phyloP scores from a whole-genome alignment of 2,113 vertebrate species.

The Noctilio leporinus region DNA sequence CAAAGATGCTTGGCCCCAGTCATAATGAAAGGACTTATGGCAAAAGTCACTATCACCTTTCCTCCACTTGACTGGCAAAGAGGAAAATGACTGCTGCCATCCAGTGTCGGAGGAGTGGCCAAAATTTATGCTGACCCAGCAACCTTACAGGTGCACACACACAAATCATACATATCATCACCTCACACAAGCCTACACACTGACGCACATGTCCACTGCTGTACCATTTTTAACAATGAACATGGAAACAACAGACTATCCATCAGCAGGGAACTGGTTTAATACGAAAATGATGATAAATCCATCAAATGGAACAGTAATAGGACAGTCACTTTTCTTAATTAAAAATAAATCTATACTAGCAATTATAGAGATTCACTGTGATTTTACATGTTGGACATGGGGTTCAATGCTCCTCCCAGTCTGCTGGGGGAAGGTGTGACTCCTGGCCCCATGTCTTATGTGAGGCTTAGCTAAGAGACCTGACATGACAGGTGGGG shows the following conservation, averaged over 20 bases:
- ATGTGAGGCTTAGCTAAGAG: not conserved
- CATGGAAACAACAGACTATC: not conserved
- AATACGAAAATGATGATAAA: not conserved
- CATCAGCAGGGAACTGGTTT: not conserved
- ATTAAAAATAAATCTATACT: not conserved
- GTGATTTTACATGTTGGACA: not conserved
- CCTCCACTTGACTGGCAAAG: not conserved
- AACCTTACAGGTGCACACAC: not conserved
- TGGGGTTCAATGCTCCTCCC: not conserved
- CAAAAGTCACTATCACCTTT: not conserved
- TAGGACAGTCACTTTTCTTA: not conserved
- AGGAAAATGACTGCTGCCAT: not conserved
- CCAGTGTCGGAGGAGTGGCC: not conserved
- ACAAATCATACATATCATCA: not conserved
- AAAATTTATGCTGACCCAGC: not conserved
- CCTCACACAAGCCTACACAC: not conserved
- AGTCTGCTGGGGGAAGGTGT: not conserved
- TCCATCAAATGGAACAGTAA: not conserved
- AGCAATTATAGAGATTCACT: not conserved
- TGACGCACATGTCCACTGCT: not conserved
- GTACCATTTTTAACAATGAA: not conserved
- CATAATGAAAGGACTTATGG: not conserved
- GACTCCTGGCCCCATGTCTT: not conserved
- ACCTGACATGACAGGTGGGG: not conserved
- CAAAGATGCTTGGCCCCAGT: not conserved